These are phyloP conservation scores for Cynaeus angustus DNA, from an alignment of 2,888 invertebrate species.

Conservation along the genomic window DNA sequence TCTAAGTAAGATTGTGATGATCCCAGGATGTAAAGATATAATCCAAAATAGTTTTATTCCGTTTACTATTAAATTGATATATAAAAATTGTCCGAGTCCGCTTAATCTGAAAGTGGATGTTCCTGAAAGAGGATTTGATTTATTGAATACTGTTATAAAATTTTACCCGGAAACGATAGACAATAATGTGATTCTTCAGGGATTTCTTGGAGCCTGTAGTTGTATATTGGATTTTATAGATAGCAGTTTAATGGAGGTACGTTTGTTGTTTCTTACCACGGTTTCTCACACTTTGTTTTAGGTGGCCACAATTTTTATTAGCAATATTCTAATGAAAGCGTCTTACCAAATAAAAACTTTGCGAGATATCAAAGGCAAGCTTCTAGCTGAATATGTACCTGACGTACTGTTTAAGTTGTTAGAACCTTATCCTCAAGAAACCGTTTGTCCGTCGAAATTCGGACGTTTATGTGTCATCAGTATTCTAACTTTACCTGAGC, in stretches of 20 bases:
- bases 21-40: slow-evolving; percentile 48
- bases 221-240: slow-evolving; percentile 45
- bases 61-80: slow-evolving; percentile 53
- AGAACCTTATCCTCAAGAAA: slow-evolving; percentile 46
- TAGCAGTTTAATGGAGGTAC: slow-evolving; percentile 53
- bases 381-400: slow-evolving; percentile 50
- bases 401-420: slow-evolving; percentile 51
- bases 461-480: slow-evolving; percentile 54
- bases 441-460: slow-evolving; percentile 49
- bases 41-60: slow-evolving; percentile 53
- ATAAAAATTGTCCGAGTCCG: slow-evolving; percentile 48
- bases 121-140: slow-evolving; percentile 53
- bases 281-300: slow-evolving; percentile 33
- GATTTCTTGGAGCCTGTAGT: slow-evolving; percentile 51
- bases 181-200: slow-evolving; percentile 53
- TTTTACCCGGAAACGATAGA: slow-evolving; percentile 52
- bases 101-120: slow-evolving; percentile 49
- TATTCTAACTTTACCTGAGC: slow-evolving; percentile 55
- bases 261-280: not conserved
- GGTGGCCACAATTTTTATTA: slow-evolving; percentile 53
- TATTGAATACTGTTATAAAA: slow-evolving; percentile 54
- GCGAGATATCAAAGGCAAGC: slow-evolving; percentile 48
- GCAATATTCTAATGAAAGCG: slow-evolving; percentile 49
- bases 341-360: slow-evolving; percentile 48
- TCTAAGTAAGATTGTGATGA: slow-evolving; percentile 52